Percentiles rank a stretch among this genome's conserved stretches.
Evolutionary conservation across 2,797 vertebrate species (phyloP).

Genomic region (Naso thynnoides): DNA sequence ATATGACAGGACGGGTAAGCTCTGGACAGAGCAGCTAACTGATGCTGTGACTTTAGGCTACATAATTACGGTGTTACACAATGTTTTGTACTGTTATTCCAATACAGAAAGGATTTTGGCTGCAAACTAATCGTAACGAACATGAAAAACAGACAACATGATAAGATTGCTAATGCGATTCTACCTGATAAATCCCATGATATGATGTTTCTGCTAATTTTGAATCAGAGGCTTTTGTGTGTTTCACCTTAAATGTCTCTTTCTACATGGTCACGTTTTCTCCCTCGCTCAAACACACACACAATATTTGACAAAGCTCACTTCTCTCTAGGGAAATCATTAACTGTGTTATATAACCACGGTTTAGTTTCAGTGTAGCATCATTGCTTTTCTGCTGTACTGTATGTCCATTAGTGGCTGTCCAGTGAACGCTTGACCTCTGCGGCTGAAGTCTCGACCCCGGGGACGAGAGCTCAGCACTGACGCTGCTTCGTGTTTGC

Average conservation of each 20-base stretch:
- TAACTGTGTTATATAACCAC: conserved; percentile 73
- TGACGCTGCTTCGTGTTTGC: conserved; percentile 31
- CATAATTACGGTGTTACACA: too few species aligned
- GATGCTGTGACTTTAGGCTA: too few species aligned
- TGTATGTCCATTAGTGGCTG: conserved; percentile 58
- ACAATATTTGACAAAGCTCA: conserved; percentile 51
- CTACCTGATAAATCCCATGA: too few species aligned
- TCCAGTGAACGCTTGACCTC: conserved; percentile 52
- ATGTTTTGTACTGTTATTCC: too few species aligned
- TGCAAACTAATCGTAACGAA: too few species aligned
- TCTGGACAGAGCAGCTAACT: too few species aligned
- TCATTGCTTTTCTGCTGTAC: conserved; percentile 50
- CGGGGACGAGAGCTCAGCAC: conserved; percentile 51
- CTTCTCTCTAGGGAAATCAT: conserved; percentile 74
- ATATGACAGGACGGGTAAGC: too few species aligned
- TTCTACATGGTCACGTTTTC: conserved; percentile 6
- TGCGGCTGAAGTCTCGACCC: conserved; percentile 50
- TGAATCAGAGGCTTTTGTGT: not conserved
- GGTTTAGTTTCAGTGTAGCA: conserved; percentile 55
- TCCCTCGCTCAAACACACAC: conserved; percentile 11
- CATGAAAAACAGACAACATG: too few species aligned
- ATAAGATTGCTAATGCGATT: too few species aligned
- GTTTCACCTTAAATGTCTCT: conserved; percentile 25
- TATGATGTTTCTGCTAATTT: not conserved
- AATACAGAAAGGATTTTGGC: too few species aligned